Base-by-base conservation (phyloP, 2,888 invertebrate species). In the Liodrosophila aerea region DNA sequence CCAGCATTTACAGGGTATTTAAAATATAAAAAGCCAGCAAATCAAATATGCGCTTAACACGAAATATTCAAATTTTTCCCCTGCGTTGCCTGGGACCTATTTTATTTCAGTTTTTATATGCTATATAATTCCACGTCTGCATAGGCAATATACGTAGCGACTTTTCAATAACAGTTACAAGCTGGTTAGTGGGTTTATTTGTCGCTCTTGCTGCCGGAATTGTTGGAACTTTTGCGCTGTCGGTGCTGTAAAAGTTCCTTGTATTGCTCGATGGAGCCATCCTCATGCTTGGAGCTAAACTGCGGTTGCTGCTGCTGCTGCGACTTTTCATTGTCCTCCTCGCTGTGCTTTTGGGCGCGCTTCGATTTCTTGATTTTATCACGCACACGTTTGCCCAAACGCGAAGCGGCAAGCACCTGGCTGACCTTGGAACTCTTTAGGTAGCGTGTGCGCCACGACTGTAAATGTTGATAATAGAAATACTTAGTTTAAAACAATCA, bases 391-490 rank as follows among this genome's bases (percentile, higher is more conserved):
- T 93, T 93, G 0, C 92, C 88, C 37, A 93, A 90, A 39, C 91
- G 91, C 0, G 93, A 91, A 0, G 91, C 91, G 0, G 90, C 91
- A 12, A 93, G 80, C 1, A 93, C 92, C 72, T 88, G 91, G 77
- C 91, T 92, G 0, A 93, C 93, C 87, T 93, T 93, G 9, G 89
- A 91, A 64, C 93, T 93, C 8, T 90, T 91, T 39, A 93, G 87
- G 84, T 93, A 93, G 40, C 93, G 89, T 37, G 92, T 91, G 78
- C 92, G 92, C 93, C 93, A 93, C 0, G 93, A 92, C 89, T 89
- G 50, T 0, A 64, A 54, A 52, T 18, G 11, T 7, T 7, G 12
- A 8, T 22, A 4, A 22, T 4, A 22, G 5, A 22, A 22, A 4
- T 5, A 53, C 44, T 22, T 15, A 64, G 22, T 64, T 51, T 39